Evolutionary conservation across 2,888 invertebrate species (phyloP).

Genomic region (Chloroclystis v-ata): DNA sequence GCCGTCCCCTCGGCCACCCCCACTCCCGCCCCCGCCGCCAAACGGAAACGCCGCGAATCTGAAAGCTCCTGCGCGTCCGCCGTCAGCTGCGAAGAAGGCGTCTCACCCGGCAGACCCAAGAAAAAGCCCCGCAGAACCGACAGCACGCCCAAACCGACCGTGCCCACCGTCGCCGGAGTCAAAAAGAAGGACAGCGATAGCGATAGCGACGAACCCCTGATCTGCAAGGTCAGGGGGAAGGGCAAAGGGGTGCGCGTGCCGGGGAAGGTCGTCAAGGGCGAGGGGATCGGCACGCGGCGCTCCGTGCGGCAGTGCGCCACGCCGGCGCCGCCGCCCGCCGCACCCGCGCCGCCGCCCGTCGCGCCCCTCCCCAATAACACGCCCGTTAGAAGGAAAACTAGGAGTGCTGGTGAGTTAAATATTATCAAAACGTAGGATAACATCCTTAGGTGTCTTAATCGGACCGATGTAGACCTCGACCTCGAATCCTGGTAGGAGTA

Average conservation of each 20-base stretch:
- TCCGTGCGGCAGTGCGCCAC: constrained; percentile 70
- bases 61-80: constrained; percentile 84
- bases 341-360: constrained; percentile 41
- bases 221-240: constrained; percentile 81
- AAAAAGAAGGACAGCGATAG: constrained; percentile 83
- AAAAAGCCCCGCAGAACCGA: constrained; percentile 60
- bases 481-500: too few relatives aligned
- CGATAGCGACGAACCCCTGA: constrained; percentile 89
- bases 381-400: constrained; percentile 79
- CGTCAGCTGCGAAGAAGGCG: constrained; percentile 77
- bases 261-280: constrained; percentile 41
- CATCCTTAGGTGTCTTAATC: background rate
- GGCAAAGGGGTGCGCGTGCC: constrained; percentile 39
- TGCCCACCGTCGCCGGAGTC: constrained; percentile 60
- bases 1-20: constrained; percentile 57
- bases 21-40: constrained; percentile 58
- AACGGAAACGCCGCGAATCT: constrained; percentile 88
- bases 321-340: constrained; percentile 31
- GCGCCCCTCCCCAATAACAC: constrained; percentile 46
- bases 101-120: constrained; percentile 55
- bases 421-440: constrained; percentile 1
- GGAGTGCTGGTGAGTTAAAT: constrained; percentile 81
- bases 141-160: constrained; percentile 64
- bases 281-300: constrained; percentile 76
- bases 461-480: background rate